Evolutionary conservation across 2,113 vertebrate genomes (phyloP), one percentile per base, ranked within the genome.

Genomic region (Nycticryphes semicollaris): DNA sequence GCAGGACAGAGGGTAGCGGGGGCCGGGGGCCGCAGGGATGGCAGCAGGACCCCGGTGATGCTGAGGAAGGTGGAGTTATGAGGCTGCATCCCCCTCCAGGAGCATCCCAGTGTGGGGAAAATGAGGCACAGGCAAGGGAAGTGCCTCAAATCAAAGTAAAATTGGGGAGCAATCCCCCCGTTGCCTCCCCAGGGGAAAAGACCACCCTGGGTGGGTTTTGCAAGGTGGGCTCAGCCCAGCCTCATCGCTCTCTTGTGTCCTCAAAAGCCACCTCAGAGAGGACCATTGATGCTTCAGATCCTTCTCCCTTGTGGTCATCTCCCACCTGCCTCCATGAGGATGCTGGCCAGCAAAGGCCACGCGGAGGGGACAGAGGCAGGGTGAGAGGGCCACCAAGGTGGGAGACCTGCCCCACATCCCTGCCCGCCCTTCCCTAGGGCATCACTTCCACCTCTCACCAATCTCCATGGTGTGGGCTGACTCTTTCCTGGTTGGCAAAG

Each of bases 171-270:
- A 9, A 25, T 4, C 2, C 48, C 43, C 14, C 43, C 5, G 20
- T 14, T 19, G 35, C 25, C 33, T 22, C 25, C 54, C 16, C 23
- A 1, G 50, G n/a, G 14, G 13, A 6, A 35, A 18, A 6, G 45
- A 15, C 2, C 1, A 0, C 27, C 1, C 1, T 0, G 8, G 13
- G 13, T 22, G 59, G 50, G 9, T 14, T 56, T 17, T 23, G 25
- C 11, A 37, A 48, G 62, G 62, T 2, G 22, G 53, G 60, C 75
- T 85, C 62, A 33, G 47, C 48, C 35, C 24, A 6, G 3, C 13
- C 56, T 2, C 0, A 7, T 5, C 1, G 30, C 17, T 48, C 20
- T 14, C n/a, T 43, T 4, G 12, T 0, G n/a, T 22, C 72, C 68
- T 39, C 25, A 37, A 31, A 62, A 37, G 39, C 41, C 45, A 21